These are phyloP conservation scores for Enteromius anoplus DNA, from an alignment of 2,797 vertebrate species.

Conservation along the genomic window DNA sequence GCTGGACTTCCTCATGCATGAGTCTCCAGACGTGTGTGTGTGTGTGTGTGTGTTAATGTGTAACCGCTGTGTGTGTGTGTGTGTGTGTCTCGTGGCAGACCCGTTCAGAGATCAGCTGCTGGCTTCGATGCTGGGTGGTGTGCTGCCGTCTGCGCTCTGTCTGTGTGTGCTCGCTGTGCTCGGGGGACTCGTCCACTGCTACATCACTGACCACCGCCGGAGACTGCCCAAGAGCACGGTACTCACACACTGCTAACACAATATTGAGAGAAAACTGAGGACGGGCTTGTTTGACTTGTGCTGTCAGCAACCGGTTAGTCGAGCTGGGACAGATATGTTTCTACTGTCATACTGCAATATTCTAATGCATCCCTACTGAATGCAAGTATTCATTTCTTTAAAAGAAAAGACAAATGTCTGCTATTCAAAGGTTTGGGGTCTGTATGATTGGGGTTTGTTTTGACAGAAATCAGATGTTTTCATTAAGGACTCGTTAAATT, in stretches of 20 bases:
- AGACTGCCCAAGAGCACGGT: conserved; percentile 56
- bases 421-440: too few relatives aligned
- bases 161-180: conserved; percentile 51
- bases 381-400: not conserved
- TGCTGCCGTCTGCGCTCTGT: conserved; percentile 54
- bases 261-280: not conserved
- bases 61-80: not conserved
- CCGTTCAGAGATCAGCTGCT: conserved; percentile 49
- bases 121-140: conserved; percentile 50
- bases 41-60: conserved; percentile 9
- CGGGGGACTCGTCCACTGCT: conserved; percentile 53
- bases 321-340: not conserved
- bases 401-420: not conserved
- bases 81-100: conserved; percentile 42
- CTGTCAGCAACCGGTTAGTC: not conserved
- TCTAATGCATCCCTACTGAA: not conserved
- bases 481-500: not conserved
- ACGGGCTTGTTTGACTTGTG: not conserved
- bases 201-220: conserved; percentile 58
- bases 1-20: conserved; percentile 37
- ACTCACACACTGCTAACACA: not conserved
- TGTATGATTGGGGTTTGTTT: not conserved
- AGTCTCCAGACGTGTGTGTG: not conserved
- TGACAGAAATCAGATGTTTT: not conserved
- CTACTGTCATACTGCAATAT: not conserved